Evolutionary conservation across 2,797 vertebrate species (phyloP).

Genomic region (Euphonia xanthogaster): DNA sequence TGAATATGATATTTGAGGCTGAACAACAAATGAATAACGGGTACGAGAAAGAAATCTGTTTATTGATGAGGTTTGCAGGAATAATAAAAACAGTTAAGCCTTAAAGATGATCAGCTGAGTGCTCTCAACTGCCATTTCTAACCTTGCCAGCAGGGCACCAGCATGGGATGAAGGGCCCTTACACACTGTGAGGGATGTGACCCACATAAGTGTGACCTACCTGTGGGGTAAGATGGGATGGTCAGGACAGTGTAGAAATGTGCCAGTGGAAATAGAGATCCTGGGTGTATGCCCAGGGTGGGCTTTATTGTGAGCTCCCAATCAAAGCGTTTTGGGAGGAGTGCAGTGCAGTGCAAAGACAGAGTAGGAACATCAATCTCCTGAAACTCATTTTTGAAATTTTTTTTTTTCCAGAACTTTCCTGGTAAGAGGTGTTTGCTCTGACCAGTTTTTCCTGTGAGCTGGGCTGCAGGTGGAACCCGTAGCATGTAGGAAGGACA

Average conservation of each 20-base stretch:
- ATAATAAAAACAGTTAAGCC: neutral
- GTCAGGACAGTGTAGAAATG: neutral
- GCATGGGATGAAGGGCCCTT: neutral
- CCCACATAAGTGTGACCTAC: fast-evolving
- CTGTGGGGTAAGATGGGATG: neutral
- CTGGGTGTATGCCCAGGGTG: neutral
- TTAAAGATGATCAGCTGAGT: neutral
- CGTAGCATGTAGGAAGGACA: fast-evolving
- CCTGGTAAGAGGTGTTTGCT: neutral
- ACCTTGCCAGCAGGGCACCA: neutral
- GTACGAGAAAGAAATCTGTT: neutral
- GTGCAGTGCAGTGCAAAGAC: neutral
- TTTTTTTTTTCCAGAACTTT: neutral
- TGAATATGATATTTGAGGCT: neutral
- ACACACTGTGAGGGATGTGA: neutral
- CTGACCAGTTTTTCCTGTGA: neutral
- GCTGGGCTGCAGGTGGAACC: neutral
- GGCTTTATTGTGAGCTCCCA: neutral
- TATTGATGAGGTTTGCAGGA: neutral
- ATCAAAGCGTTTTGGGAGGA: neutral
- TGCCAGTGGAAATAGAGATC: neutral
- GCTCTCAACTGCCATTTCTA: neutral
- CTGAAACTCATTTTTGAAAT: neutral
- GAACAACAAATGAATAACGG: neutral
- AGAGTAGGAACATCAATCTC: neutral